Conservation (phyloP, 2,797 vertebrate genomes). For the Hemibagrus guttatus region DNA sequence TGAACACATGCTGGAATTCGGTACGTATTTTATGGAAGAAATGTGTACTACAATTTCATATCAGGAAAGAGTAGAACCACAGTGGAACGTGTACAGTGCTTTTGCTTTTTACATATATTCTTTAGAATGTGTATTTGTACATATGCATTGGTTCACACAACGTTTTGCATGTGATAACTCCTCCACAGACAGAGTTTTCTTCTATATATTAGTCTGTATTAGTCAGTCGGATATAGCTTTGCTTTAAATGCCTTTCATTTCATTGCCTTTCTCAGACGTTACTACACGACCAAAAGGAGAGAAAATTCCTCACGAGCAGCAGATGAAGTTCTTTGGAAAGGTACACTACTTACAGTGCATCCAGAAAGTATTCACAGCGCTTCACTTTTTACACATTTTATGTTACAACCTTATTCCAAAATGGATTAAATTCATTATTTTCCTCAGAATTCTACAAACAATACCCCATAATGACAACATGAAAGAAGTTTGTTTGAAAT, state of each 20-base stretch:
- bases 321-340: conserved; percentile 97
- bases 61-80: neutral
- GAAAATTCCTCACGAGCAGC: conserved; percentile 89
- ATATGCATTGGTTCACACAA: neutral
- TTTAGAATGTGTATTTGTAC: neutral
- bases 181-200: neutral
- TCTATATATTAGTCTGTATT: neutral
- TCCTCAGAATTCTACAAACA: no score
- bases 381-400: no score
- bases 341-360: conserved; percentile 73
- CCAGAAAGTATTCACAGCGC: no score
- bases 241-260: neutral
- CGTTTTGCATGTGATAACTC: neutral
- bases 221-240: neutral
- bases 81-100: neutral
- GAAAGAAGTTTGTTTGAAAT: no score
- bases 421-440: no score
- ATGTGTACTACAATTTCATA: neutral
- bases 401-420: no score
- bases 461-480: no score
- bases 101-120: neutral
- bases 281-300: conserved; percentile 82
- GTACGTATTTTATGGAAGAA: conserved; percentile 65
- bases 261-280: conserved; percentile 73
- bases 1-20: conserved; percentile 90